Evolutionary conservation across 2,888 invertebrate species (phyloP).

Genomic region (Magallana nippona): DNA sequence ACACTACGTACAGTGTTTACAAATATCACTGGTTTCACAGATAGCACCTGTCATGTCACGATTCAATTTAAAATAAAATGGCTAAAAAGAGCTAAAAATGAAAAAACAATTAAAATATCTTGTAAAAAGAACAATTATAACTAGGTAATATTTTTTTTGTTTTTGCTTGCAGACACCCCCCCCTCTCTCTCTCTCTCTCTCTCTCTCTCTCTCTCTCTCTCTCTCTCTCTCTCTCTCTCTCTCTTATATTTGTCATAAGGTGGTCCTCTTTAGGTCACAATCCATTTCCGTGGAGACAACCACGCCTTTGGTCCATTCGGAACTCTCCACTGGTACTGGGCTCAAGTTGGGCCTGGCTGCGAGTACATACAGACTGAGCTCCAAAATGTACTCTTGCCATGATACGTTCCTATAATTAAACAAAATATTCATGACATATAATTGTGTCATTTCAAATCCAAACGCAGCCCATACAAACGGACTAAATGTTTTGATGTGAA

Average conservation of each 20-base stretch:
- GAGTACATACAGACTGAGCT: constrained; percentile 58
- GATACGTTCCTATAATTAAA: constrained; percentile 52
- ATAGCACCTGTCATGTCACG: too few species aligned
- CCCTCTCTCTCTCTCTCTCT: constrained; percentile 29
- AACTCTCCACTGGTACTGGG: constrained; percentile 54
- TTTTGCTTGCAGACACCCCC: background rate
- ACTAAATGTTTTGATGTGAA: too few species aligned
- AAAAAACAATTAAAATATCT: too few species aligned
- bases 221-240: constrained; percentile 36
- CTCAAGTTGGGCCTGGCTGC: constrained; percentile 59
- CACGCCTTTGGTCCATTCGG: constrained; percentile 52
- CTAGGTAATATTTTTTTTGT: background rate
- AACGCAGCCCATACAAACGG: too few species aligned
- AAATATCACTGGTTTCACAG: too few species aligned
- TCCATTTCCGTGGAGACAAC: constrained; percentile 53
- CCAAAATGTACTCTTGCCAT: constrained; percentile 59
- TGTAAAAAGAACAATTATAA: too few species aligned
- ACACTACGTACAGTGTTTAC: too few species aligned
- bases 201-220: constrained; percentile 43
- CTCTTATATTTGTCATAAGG: constrained; percentile 37
- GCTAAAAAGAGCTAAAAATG: too few species aligned
- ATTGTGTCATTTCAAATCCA: background rate
- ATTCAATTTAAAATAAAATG: too few species aligned
- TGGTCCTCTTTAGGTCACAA: constrained; percentile 50
- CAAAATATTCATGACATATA: background rate